A percentile compares a stretch with the other conserved stretches of the same genome.
Conservation (phyloP, 2,888 invertebrate genomes). For the Suillia variegata region DNA sequence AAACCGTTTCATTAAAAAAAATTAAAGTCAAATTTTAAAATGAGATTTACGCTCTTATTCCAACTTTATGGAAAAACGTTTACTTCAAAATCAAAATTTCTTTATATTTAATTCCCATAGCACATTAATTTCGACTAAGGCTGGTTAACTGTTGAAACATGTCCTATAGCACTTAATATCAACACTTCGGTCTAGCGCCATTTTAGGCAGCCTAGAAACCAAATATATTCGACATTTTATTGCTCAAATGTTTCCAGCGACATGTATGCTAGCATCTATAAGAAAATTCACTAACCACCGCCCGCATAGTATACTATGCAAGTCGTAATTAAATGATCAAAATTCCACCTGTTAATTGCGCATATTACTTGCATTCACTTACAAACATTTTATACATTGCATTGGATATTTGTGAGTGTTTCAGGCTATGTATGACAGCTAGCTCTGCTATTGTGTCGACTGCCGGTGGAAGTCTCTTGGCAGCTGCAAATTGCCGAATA, state of each 20-base stretch:
- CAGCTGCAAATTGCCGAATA: not conserved
- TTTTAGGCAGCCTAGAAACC: not conserved
- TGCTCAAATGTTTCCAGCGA: not conserved
- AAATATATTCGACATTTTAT: not conserved
- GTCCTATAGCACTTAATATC: not conserved
- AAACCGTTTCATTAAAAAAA: no score
- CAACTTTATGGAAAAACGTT: no score
- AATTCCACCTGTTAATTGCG: conserved; percentile 8
- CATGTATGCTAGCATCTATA: not conserved
- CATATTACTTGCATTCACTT: conserved; percentile 1
- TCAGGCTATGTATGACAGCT: not conserved
- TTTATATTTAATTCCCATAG: no score
- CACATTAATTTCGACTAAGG: no score
- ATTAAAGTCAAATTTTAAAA: no score
- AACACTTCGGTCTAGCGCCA: not conserved
- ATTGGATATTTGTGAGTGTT: no score
- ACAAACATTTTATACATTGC: no score
- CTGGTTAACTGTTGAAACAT: not conserved
- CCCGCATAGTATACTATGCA: no score
- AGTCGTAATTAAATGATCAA: conserved; percentile 9
- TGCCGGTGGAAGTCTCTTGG: not conserved
- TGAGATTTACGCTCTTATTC: no score
- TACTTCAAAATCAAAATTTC: no score
- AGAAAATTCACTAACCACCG: no score
- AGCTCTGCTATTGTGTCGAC: not conserved